Conservation (phyloP, 1,140 invertebrate genomes). For the Melitaea cinxia region DNA sequence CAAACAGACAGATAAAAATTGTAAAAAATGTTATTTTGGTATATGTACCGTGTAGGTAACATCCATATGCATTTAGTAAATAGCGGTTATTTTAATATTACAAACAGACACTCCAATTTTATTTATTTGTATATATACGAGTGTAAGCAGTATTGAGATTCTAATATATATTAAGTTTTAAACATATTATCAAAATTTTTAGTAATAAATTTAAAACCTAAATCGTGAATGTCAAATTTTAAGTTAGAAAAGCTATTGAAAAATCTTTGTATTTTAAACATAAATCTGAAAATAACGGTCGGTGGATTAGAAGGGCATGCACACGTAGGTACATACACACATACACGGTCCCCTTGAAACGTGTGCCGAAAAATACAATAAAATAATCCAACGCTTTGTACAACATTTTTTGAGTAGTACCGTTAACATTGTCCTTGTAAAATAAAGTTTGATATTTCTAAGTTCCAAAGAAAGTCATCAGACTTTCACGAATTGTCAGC, state of each 20-base stretch:
- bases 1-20: constrained; percentile 32
- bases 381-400: constrained; percentile 72
- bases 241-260: constrained; percentile 1
- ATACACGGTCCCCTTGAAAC: constrained; percentile 45
- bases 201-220: no score
- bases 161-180: no score
- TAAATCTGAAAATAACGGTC: constrained; percentile 50
- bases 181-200: no score
- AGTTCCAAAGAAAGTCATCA: no score
- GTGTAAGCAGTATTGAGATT: no score
- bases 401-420: constrained; percentile 24
- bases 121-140: no score
- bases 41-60: no score
- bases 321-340: constrained; percentile 43
- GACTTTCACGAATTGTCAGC: no score
- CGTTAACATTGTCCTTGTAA: constrained; percentile 35
- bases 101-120: no score
- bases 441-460: neutral
- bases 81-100: no score
- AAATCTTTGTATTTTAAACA: constrained; percentile 9
- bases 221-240: neutral
- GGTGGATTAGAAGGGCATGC: constrained; percentile 44
- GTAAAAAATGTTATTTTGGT: no score
- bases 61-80: no score
- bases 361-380: constrained; percentile 70